Percentiles rank a stretch among this genome's conserved stretches.
Evolutionary conservation across 2,888 invertebrate genomes (phyloP).

Genomic region (Yponomeuta sedellus): DNA sequence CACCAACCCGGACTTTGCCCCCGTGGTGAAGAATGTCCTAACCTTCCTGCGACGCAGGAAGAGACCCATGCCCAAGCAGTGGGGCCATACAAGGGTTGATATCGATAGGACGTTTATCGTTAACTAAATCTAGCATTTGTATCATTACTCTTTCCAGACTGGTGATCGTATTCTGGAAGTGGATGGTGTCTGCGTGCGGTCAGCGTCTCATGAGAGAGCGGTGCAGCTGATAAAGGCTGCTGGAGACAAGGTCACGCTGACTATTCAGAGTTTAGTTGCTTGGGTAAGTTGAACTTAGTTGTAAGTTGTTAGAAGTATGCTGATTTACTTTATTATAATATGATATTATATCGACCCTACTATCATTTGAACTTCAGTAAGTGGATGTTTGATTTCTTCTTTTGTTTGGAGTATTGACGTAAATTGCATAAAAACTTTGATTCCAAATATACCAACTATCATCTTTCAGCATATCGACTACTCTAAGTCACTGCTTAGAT

Average conservation of each 20-base stretch:
- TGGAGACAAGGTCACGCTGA: constrained; percentile 90
- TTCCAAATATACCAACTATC: too few species aligned
- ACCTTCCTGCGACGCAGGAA: too few species aligned
- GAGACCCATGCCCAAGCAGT: too few species aligned
- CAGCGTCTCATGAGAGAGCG: constrained; percentile 94
- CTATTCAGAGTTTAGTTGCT: constrained; percentile 86
- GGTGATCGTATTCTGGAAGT: constrained; percentile 94
- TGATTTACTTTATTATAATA: neutral
- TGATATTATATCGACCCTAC: too few species aligned
- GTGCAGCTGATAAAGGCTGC: constrained; percentile 96
- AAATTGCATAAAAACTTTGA: neutral
- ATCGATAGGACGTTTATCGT: too few species aligned
- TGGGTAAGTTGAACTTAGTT: constrained; percentile 84
- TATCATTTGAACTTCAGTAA: neutral
- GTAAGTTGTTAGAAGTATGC: too few species aligned
- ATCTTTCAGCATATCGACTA: too few species aligned
- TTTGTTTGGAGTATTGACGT: neutral
- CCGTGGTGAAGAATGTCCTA: too few species aligned
- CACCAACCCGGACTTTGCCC: too few species aligned
- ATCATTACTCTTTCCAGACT: constrained; percentile 68
- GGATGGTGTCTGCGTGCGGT: constrained; percentile 91
- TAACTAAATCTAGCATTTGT: neutral
- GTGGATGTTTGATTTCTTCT: too few species aligned
- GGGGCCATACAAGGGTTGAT: too few species aligned
- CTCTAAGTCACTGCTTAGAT: too few species aligned